Conservation (phyloP, 2,888 invertebrate species). For the Metalampra italica region DNA sequence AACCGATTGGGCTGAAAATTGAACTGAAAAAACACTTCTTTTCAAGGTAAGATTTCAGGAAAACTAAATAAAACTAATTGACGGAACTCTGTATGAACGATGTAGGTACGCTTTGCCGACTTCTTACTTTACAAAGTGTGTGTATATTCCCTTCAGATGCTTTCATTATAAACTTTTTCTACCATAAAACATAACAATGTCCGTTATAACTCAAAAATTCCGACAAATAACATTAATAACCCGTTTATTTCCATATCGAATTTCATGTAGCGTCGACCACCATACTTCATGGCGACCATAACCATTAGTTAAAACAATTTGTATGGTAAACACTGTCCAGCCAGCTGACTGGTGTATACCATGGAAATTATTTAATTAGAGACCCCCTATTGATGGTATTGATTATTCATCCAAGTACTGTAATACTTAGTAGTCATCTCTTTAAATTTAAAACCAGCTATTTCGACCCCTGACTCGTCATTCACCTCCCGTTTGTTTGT, state of each 20-base stretch:
- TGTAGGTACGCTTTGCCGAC: no score
- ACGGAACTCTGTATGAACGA: no score
- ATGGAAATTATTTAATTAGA: slow-evolving; percentile 18
- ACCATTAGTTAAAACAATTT: slow-evolving; percentile 48
- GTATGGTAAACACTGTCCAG: slow-evolving; percentile 38
- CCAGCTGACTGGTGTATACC: slow-evolving; percentile 9
- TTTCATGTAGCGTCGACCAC: slow-evolving; percentile 42
- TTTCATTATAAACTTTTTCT: background rate
- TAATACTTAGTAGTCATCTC: slow-evolving; percentile 5
- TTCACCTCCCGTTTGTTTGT: background rate
- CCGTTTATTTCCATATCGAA: slow-evolving; percentile 43
- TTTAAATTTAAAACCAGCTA: background rate
- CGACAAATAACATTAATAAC: slow-evolving; percentile 31
- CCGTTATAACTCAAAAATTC: slow-evolving; percentile 25
- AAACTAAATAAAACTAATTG: no score
- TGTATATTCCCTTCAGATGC: background rate
- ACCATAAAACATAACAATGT: slow-evolving; percentile 6
- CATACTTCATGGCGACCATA: slow-evolving; percentile 36
- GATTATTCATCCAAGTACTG: slow-evolving; percentile 12
- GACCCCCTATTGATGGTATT: slow-evolving; percentile 15
- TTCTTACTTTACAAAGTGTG: no score
- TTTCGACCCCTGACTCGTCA: background rate
- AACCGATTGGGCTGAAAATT: no score
- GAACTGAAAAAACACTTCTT: no score
- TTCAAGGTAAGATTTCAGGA: no score